Conservation (phyloP, 1,140 invertebrate species). For the Brachionus rotundiformis region DNA sequence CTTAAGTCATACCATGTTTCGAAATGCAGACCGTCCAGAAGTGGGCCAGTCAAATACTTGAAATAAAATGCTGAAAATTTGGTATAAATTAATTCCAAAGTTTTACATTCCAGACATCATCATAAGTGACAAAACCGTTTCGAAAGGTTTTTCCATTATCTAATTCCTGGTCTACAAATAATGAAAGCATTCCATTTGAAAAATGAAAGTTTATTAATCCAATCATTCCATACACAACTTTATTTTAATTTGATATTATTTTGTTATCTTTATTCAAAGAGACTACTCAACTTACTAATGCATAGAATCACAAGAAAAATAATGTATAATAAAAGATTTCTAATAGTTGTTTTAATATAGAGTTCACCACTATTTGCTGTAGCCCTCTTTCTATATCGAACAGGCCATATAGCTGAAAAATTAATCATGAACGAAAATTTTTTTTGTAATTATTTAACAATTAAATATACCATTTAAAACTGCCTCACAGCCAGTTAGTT, state of each 20-base stretch:
- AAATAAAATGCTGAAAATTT: constrained; percentile 62
- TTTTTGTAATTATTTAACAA: no score
- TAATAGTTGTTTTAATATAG: constrained; percentile 68
- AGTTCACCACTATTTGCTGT: constrained; percentile 64
- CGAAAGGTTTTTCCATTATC: constrained; percentile 63
- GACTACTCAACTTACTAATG: constrained; percentile 46
- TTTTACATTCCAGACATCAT: constrained; percentile 70
- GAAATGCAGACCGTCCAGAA: constrained; percentile 68
- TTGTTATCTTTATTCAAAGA: no score
- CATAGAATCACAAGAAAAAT: constrained; percentile 68
- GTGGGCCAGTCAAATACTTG: constrained; percentile 66
- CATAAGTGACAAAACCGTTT: constrained; percentile 65
- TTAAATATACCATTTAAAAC: constrained; percentile 27
- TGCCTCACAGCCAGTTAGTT: constrained; percentile 21
- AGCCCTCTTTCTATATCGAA: constrained; percentile 59
- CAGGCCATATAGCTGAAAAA: constrained; percentile 42
- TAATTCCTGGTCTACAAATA: constrained; percentile 65
- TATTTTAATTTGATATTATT: constrained; percentile 29
- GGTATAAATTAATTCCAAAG: no score
- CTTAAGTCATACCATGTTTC: constrained; percentile 68
- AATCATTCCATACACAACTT: constrained; percentile 70
- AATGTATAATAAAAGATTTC: constrained; percentile 68
- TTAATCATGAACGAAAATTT: no score
- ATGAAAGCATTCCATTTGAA: constrained; percentile 68
- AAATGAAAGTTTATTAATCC: constrained; percentile 69